These are phyloP conservation scores for Acipenser ruthenus DNA, from an alignment of 2,797 vertebrate genomes.

Conservation along the genomic window DNA sequence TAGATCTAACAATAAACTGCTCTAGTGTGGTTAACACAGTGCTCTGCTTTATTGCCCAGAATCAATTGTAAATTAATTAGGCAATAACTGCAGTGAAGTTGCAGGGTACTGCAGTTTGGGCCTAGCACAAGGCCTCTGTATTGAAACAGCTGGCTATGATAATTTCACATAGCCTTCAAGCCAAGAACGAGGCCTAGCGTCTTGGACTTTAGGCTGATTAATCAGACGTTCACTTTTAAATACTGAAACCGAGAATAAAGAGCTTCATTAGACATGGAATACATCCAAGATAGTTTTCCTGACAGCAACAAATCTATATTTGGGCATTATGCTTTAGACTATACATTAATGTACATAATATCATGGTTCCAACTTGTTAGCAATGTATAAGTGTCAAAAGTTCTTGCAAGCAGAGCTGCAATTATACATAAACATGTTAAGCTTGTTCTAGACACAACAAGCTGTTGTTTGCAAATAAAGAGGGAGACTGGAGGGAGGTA, in stretches of 20 bases:
- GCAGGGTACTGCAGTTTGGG: no score
- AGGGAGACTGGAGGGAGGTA: neutral
- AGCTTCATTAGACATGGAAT: neutral
- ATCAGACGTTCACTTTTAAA: neutral
- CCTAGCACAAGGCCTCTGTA: no score
- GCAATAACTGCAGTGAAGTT: no score
- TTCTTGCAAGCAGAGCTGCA: neutral
- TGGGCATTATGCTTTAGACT: neutral
- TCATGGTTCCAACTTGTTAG: neutral
- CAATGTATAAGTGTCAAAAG: constrained; percentile 2
- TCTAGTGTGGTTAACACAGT: no score
- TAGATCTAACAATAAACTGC: no score
- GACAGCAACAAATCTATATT: neutral
- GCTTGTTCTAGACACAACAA: neutral
- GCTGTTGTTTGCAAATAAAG: neutral
- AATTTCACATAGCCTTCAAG: neutral
- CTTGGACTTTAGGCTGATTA: neutral
- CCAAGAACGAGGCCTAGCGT: neutral
- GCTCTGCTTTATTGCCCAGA: no score
- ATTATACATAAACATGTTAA: neutral
- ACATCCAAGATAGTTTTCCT: neutral
- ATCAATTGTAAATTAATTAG: no score
- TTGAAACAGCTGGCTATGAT: neutral
- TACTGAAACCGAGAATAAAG: neutral
- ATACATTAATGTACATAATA: neutral